Conservation (phyloP, 2,113 vertebrate genomes). For the Trichechus manatus region DNA sequence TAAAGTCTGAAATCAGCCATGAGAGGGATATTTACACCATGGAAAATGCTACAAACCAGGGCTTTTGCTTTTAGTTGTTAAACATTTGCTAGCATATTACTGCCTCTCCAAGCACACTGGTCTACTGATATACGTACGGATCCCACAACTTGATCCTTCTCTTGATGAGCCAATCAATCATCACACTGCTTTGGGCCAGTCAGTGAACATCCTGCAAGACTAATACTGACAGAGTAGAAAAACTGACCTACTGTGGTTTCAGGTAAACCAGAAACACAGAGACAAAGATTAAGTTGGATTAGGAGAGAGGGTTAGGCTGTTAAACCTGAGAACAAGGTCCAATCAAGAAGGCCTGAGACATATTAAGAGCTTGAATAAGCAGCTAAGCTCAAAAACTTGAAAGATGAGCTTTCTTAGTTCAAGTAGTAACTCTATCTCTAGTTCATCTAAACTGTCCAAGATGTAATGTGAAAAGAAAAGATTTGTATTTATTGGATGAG, state of each 20-base stretch:
- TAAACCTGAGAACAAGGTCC: not conserved
- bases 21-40: not conserved
- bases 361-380: not conserved
- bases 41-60: not conserved
- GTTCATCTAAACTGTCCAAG: not conserved
- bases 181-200: not conserved
- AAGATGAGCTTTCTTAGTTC: not conserved
- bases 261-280: not conserved
- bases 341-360: not conserved
- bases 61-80: not conserved
- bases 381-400: not conserved
- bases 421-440: not conserved
- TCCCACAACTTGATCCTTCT: not conserved
- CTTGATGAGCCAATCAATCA: not conserved
- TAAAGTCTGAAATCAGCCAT: not conserved
- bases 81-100: not conserved
- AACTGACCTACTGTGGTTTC: not conserved
- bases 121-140: not conserved
- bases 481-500: not conserved
- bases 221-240: not conserved
- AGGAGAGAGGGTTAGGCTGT: not conserved
- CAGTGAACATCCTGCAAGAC: not conserved
- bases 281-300: not conserved
- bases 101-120: not conserved
- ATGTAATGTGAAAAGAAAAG: not conserved